Evolutionary conservation across 1,140 invertebrate species (phyloP).

Genomic region (Drosophila nannoptera): DNA sequence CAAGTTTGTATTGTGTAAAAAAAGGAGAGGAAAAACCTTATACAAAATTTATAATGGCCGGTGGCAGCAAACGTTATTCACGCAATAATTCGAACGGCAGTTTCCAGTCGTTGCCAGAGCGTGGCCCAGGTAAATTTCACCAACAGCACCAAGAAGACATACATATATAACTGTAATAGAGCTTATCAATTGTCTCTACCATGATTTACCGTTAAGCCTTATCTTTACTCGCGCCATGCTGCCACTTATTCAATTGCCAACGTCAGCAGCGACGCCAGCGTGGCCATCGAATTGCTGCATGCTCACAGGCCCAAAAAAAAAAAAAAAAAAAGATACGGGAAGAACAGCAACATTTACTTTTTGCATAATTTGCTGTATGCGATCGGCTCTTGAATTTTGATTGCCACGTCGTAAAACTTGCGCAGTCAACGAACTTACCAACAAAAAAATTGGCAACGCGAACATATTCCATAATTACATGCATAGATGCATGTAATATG

Average conservation of each 20-base stretch:
- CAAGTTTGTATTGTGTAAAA: slow-evolving; percentile 37
- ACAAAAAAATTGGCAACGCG: slow-evolving; percentile 13
- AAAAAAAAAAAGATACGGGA: slow-evolving; percentile 28
- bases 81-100: slow-evolving; percentile 77
- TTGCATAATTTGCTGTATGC: slow-evolving; percentile 22
- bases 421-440: slow-evolving; percentile 38
- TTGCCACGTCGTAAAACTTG: slow-evolving; percentile 54
- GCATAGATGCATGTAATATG: slow-evolving; percentile 37
- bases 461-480: slow-evolving; percentile 51
- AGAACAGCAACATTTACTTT: slow-evolving; percentile 22
- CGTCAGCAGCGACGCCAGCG: slow-evolving; percentile 68
- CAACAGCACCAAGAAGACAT: slow-evolving; percentile 10
- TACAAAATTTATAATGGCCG: slow-evolving; percentile 54
- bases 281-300: slow-evolving; percentile 52
- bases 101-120: slow-evolving; percentile 71
- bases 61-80: slow-evolving; percentile 73
- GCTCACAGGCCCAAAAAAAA: slow-evolving; percentile 17
- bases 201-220: slow-evolving; percentile 38
- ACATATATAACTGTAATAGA: background rate
- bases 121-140: slow-evolving; percentile 77
- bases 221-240: slow-evolving; percentile 22
- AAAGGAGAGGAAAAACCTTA: slow-evolving; percentile 17
- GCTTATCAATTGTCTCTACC: slow-evolving; percentile 32
- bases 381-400: slow-evolving; percentile 35
- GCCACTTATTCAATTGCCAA: slow-evolving; percentile 34